phyloP scores from a whole-genome alignment of 2,113 vertebrate species.

The Mobula birostris region DNA sequence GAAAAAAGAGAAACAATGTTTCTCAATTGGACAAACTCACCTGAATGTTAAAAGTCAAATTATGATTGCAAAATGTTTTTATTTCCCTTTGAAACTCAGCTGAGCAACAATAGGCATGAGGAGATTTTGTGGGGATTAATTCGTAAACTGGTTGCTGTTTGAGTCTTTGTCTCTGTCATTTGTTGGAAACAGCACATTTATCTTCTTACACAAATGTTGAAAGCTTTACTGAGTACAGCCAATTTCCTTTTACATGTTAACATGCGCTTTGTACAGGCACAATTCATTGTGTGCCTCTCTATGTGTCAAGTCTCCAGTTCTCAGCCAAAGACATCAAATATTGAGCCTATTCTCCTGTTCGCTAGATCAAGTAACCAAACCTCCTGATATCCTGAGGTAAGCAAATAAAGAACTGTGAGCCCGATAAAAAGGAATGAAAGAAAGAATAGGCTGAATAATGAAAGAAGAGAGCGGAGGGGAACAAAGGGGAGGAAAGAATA shows the following conservation, averaged over 20 bases:
- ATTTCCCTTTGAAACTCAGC: background rate
- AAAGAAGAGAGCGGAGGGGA: slow-evolving; percentile 7
- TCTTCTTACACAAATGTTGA: background rate
- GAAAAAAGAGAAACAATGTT: background rate
- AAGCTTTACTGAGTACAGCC: slow-evolving; percentile 12
- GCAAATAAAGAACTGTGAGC: slow-evolving; percentile 24
- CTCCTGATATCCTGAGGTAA: slow-evolving; percentile 24
- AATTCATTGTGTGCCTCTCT: background rate
- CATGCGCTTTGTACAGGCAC: slow-evolving; percentile 14
- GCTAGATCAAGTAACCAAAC: slow-evolving; percentile 31
- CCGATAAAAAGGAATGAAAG: slow-evolving; percentile 28
- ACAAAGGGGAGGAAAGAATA: slow-evolving; percentile 33
- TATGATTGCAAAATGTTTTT: background rate
- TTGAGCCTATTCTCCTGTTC: background rate
- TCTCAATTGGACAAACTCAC: background rate
- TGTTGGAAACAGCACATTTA: slow-evolving; percentile 20
- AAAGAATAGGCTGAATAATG: slow-evolving; percentile 29
- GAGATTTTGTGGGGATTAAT: background rate
- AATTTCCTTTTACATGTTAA: slow-evolving; percentile 25
- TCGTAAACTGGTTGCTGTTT: background rate
- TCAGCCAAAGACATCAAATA: slow-evolving; percentile 4
- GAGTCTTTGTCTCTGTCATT: background rate
- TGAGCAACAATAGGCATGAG: background rate
- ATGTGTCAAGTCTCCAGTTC: slow-evolving; percentile 30
- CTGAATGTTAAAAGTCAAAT: background rate